These are phyloP conservation scores for Phycodurus eques DNA, from an alignment of 2,113 vertebrate genomes.

Conservation along the genomic window DNA sequence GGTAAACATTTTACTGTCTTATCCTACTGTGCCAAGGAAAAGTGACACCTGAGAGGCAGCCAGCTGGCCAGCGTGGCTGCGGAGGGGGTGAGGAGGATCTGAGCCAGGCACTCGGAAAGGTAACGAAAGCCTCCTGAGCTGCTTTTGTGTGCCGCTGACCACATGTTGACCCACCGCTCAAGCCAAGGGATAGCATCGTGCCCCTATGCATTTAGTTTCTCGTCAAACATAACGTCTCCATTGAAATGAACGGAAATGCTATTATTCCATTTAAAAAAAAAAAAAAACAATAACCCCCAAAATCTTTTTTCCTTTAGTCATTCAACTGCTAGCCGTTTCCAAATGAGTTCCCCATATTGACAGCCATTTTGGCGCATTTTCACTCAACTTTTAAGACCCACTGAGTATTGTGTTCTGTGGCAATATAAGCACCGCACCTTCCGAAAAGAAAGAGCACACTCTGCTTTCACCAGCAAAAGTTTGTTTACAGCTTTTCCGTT, in stretches of 20 bases:
- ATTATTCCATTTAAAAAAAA: background rate
- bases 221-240: background rate
- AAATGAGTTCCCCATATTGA: no score
- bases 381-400: no score
- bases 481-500: no score
- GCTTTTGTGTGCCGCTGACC: slow-evolving; percentile 56
- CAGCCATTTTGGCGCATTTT: no score
- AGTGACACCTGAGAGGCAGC: slow-evolving; percentile 64
- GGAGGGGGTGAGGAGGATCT: slow-evolving; percentile 40
- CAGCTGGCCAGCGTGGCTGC: slow-evolving; percentile 60
- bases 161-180: slow-evolving; percentile 54
- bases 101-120: slow-evolving; percentile 65
- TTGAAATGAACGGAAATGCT: background rate
- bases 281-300: no score
- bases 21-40: slow-evolving; percentile 48
- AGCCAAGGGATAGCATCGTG: slow-evolving; percentile 34
- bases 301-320: no score
- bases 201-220: background rate
- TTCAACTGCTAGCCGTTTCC: no score
- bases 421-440: no score
- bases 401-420: no score
- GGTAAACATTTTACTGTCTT: slow-evolving; percentile 22
- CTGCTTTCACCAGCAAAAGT: no score
- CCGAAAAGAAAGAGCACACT: no score
- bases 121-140: slow-evolving; percentile 67